Percentiles rank a stretch among this genome's conserved stretches.
These are phyloP conservation scores for Acanthisitta chloris DNA, from an alignment of 2,113 vertebrate genomes.

Conservation along the genomic window DNA sequence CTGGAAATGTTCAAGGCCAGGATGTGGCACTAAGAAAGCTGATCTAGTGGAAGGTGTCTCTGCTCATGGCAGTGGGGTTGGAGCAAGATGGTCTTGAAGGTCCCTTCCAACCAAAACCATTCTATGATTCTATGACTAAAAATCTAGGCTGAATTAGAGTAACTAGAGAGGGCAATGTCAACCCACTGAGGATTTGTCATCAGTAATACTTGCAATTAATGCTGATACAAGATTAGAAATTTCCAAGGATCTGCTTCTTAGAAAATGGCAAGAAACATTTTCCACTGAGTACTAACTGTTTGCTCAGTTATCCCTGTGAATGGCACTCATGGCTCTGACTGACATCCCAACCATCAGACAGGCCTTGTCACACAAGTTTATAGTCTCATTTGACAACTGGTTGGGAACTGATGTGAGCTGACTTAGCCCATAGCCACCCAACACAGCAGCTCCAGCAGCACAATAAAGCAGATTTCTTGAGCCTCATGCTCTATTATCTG, in stretches of 20 bases:
- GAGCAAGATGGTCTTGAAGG: too few species aligned
- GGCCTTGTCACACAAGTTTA: neutral
- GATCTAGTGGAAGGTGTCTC: neutral
- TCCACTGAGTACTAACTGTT: neutral
- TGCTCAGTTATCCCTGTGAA: neutral
- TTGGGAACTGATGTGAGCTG: neutral
- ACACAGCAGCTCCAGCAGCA: neutral
- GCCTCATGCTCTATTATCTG: neutral
- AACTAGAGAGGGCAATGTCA: neutral
- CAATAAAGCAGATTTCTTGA: neutral
- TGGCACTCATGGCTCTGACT: neutral
- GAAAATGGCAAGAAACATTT: neutral
- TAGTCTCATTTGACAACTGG: rapidly evolving
- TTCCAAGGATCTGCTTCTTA: neutral
- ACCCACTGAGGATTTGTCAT: rapidly evolving
- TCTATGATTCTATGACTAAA: neutral
- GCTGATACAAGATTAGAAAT: neutral
- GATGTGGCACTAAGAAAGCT: neutral
- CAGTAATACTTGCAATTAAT: neutral
- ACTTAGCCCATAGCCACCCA: neutral
- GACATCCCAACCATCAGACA: neutral
- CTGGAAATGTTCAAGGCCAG: neutral
- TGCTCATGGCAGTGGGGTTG: neutral
- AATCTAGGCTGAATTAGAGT: neutral
- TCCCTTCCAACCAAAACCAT: neutral